Evolutionary conservation across 2,888 invertebrate species (phyloP).

Genomic region (Microchrysa polita): DNA sequence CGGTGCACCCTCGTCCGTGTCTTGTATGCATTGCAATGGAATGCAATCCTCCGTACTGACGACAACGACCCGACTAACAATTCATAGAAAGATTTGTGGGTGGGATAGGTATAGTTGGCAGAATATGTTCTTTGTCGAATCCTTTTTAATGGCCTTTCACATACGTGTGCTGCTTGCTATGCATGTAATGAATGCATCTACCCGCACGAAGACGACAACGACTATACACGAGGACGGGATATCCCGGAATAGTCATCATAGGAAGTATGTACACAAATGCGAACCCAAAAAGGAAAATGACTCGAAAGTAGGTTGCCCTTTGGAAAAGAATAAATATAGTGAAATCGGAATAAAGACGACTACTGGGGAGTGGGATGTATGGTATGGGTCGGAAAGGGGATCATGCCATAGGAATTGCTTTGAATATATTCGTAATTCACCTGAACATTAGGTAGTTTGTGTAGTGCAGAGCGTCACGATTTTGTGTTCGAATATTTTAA

Average conservation of each 20-base stretch:
- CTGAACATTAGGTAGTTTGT: constrained; percentile 17
- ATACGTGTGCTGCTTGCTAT: too few relatives aligned
- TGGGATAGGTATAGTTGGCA: background rate
- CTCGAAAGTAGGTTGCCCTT: constrained; percentile 16
- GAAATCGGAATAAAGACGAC: background rate
- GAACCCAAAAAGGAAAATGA: background rate
- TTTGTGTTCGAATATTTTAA: constrained; percentile 6
- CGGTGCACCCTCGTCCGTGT: background rate
- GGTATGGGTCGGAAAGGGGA: background rate
- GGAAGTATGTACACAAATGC: constrained; percentile 9
- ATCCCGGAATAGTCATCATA: background rate
- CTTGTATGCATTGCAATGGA: background rate
- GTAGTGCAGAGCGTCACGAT: background rate
- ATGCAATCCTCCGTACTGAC: background rate
- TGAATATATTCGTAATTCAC: constrained; percentile 7
- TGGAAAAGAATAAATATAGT: background rate
- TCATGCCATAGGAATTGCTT: background rate
- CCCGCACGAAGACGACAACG: too few relatives aligned
- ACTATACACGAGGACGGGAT: too few relatives aligned
- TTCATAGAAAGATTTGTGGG: background rate
- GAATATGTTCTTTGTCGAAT: constrained; percentile 8
- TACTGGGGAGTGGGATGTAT: background rate
- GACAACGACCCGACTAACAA: background rate
- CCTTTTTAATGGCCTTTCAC: constrained; percentile 9
- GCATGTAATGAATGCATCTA: constrained; percentile 3